Percentiles rank a stretch among this genome's conserved stretches.
Evolutionary conservation across 2,113 vertebrate genomes (phyloP).

Genomic region (Ovis canadensis): DNA sequence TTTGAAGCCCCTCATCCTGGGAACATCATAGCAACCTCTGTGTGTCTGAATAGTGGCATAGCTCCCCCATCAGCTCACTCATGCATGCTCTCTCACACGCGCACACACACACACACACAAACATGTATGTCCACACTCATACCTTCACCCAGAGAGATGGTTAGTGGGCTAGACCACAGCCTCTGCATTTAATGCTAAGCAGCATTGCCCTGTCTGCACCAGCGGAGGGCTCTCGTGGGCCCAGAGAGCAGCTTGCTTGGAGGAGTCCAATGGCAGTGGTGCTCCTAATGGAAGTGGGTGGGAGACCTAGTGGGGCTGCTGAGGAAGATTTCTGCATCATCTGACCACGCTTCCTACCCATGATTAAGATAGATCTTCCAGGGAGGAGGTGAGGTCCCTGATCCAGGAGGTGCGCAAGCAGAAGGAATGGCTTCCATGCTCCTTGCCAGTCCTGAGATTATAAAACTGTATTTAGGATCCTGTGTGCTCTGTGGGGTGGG

Average conservation of each 20-base stretch:
- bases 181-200: neutral
- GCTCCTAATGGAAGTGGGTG: neutral
- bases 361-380: neutral
- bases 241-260: neutral
- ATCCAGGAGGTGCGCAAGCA: neutral
- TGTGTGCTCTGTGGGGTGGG: neutral
- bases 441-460: neutral
- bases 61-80: neutral
- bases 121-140: neutral
- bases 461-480: neutral
- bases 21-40: neutral
- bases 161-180: neutral
- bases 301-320: neutral
- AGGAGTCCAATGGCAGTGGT: neutral
- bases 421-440: neutral
- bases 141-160: neutral
- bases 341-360: neutral
- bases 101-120: neutral
- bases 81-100: neutral
- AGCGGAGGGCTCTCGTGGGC: neutral
- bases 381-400: neutral
- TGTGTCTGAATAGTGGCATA: neutral
- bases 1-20: neutral
- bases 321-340: neutral
- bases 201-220: neutral